Percentiles rank a stretch among this genome's conserved stretches.
Conservation (phyloP, 2,888 invertebrate genomes). For the Troilus luridus region DNA sequence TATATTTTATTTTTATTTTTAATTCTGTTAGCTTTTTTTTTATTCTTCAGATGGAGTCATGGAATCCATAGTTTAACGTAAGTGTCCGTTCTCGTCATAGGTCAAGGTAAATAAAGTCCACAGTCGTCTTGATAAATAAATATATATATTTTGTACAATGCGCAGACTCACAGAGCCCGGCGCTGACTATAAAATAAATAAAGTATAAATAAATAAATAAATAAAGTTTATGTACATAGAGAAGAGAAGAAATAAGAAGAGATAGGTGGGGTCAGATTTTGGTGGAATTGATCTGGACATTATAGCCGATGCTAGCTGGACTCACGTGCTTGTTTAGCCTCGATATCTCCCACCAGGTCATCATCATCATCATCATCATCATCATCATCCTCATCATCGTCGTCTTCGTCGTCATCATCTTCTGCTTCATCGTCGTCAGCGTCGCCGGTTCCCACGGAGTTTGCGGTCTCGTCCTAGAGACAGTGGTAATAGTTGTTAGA, state of each 20-base stretch:
- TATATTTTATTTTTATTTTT: no score
- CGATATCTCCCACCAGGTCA: constrained; percentile 75
- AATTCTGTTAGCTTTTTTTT: no score
- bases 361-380: constrained; percentile 70
- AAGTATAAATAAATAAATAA: constrained; percentile 59
- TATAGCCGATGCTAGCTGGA: constrained; percentile 69
- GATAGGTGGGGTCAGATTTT: constrained; percentile 27
- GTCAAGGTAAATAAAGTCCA: constrained; percentile 53
- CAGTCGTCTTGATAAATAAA: constrained; percentile 51
- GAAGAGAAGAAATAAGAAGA: constrained; percentile 39
- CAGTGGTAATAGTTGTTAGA: not conserved
- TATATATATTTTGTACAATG: constrained; percentile 57
- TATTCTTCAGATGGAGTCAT: not conserved
- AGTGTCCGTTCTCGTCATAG: not conserved
- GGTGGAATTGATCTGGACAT: not conserved
- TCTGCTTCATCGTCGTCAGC: constrained; percentile 70
- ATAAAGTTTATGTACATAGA: constrained; percentile 55
- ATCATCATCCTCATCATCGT: constrained; percentile 69
- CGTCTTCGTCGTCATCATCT: constrained; percentile 69
- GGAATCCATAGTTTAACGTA: not conserved
- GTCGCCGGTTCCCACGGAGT: constrained; percentile 69
- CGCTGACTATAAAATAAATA: constrained; percentile 58
- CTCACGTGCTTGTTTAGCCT: constrained; percentile 87
- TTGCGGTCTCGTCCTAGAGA: constrained; percentile 59
- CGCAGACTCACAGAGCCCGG: constrained; percentile 46